These are phyloP conservation scores for Peucedramus taeniatus DNA, from an alignment of 2,113 vertebrate species.

Conservation along the genomic window DNA sequence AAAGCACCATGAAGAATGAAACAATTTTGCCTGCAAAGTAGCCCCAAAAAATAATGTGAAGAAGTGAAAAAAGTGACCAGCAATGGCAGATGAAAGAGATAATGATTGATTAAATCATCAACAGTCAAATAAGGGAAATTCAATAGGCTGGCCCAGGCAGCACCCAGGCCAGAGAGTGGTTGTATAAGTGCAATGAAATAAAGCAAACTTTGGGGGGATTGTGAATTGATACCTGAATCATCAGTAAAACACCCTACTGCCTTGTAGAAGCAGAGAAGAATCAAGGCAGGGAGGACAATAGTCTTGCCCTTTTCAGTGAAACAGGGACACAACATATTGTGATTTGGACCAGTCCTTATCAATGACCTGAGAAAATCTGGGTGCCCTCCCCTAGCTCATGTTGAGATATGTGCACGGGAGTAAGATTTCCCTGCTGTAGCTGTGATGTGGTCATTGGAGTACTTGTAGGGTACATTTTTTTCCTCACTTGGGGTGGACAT, in stretches of 20 bases:
- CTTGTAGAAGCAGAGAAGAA: not conserved
- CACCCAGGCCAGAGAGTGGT: not conserved
- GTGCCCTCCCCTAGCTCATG: accelerated
- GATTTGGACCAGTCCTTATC: not conserved
- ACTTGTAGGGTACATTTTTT: not conserved
- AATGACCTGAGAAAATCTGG: not conserved
- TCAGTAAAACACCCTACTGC: not conserved
- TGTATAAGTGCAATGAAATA: not conserved
- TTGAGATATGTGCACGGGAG: not conserved
- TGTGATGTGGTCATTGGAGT: not conserved
- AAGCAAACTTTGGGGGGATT: not conserved
- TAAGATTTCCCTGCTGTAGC: not conserved
- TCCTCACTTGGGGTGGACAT: accelerated
- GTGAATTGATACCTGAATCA: not conserved
- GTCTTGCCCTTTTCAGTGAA: not conserved
- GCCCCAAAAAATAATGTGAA: not conserved
- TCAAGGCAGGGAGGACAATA: accelerated
- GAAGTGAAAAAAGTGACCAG: not conserved
- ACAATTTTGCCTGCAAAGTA: not conserved
- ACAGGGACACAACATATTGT: accelerated
- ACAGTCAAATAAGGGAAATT: not conserved
- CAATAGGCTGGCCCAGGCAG: not conserved
- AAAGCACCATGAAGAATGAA: not conserved
- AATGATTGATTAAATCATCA: not conserved
- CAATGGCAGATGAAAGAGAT: not conserved